Conservation (phyloP, 2,888 invertebrate species). For the Caenorhabditis sulstoni region DNA sequence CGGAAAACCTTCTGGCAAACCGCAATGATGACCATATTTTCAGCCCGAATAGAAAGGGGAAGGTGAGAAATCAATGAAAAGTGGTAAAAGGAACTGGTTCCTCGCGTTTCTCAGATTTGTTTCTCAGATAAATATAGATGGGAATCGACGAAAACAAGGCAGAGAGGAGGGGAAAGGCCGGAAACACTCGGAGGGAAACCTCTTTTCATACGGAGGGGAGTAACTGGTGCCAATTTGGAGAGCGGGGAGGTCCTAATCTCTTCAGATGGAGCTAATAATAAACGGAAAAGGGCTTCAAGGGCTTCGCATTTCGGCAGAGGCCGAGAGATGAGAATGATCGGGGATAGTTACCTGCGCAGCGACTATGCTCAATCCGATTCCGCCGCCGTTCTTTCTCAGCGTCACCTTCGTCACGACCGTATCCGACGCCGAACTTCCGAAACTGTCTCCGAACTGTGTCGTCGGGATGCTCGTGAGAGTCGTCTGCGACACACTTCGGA, state of each 20-base stretch:
- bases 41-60: not conserved
- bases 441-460: slow-evolving; percentile 65
- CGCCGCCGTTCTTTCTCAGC: slow-evolving; percentile 90
- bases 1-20: slow-evolving; percentile 42
- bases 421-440: slow-evolving; percentile 59
- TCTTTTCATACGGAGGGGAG: slow-evolving; percentile 14
- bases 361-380: slow-evolving; percentile 98
- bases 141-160: slow-evolving; percentile 6
- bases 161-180: not conserved
- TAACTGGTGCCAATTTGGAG: slow-evolving; percentile 37
- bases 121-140: not conserved
- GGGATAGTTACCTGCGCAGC: slow-evolving; percentile 98
- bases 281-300: slow-evolving; percentile 2
- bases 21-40: slow-evolving; percentile 53
- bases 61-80: not conserved
- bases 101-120: no score
- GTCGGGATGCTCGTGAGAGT: slow-evolving; percentile 67
- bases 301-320: no score
- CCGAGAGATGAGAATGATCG: no score
- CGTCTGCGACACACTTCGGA: slow-evolving; percentile 66
- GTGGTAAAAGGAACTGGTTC: not conserved
- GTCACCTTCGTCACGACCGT: slow-evolving; percentile 57
- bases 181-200: slow-evolving; percentile 7
- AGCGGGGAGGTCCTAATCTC: slow-evolving; percentile 8
- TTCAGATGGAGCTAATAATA: no score